Conservation (phyloP, 2,797 vertebrate species). For the Microctenopoma steveboyesi region DNA sequence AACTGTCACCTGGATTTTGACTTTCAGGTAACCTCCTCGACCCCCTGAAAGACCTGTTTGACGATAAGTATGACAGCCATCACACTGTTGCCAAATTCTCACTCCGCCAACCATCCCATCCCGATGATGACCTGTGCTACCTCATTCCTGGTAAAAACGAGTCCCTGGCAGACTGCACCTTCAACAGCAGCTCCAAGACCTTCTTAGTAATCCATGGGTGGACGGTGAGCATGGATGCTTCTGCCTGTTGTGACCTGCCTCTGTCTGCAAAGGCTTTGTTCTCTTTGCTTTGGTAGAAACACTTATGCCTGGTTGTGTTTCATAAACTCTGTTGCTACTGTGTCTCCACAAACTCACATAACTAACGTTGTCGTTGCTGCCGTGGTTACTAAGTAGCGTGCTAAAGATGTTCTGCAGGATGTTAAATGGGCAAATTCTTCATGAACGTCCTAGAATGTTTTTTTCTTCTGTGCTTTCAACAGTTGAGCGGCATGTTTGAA, state of each 20-base stretch:
- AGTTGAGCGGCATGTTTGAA: constrained; percentile 86
- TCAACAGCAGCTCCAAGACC: constrained; percentile 83
- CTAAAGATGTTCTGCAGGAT: background rate
- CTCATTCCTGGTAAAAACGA: constrained; percentile 72
- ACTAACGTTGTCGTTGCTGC: constrained; percentile 11
- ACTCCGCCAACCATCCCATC: constrained; percentile 78
- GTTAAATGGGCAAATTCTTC: background rate
- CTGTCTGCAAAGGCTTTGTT: constrained; percentile 13
- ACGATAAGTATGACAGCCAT: constrained; percentile 54
- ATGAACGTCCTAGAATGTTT: background rate
- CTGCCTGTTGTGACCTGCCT: constrained; percentile 45
- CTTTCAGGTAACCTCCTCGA: constrained; percentile 77
- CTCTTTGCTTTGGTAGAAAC: background rate
- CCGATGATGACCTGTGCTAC: constrained; percentile 83
- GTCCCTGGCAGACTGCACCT: constrained; percentile 76
- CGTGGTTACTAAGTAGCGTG: background rate
- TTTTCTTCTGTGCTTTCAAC: constrained; percentile 11
- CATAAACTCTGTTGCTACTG: background rate
- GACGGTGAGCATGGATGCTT: constrained; percentile 77
- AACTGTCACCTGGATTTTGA: constrained; percentile 2
- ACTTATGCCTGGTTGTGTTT: constrained; percentile 7
- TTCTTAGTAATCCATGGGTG: constrained; percentile 88
- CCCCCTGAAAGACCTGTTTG: constrained; percentile 67
- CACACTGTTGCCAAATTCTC: constrained; percentile 75
- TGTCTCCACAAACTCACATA: background rate